Evolutionary conservation across 2,888 invertebrate species (phyloP), one percentile per base, ranked within the genome.

Genomic region (Anorthoa munda): DNA sequence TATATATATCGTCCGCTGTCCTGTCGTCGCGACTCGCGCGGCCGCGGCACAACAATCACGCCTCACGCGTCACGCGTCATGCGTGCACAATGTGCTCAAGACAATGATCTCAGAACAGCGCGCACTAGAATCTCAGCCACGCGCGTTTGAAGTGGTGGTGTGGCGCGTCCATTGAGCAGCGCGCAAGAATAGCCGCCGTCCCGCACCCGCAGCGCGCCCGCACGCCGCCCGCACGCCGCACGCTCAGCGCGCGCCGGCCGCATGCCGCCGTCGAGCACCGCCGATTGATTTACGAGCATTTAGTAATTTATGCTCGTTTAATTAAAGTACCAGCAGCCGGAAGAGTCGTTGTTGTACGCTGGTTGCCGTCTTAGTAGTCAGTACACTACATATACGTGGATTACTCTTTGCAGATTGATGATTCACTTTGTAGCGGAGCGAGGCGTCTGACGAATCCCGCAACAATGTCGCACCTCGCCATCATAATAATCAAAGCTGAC

Each of bases 301-400:
- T 71, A 77, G 89, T 95, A 92, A 95, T 95, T 94, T 94, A 94
- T 94, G 93, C 90, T 81, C 90, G 94, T 94, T 94, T 95, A 95
- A 95, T 95, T 95, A 94, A 95, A 95, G 95, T 93, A 92, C 90
- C 90, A 90, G 90, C 90, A 93, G 94, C 92, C 94, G 94, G 95
- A 95, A 95, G 93, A 91, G 72, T 82, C 68, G 83, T 61, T 75
- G 79, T 74, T 69, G 85, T 80, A 74, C 79, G 78, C 64, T 65
- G 79, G 55, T 61, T 79, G 77, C 66, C 66, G 79, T 67, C 70
- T 64, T 63, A 39, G 65, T 31, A 31, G 31, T 31, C 31, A 31
- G 65, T 67, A 65, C 70, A 74, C 70, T 78, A 31, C 31, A 31
- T 31, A 67, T 72, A 82, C 80, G 82, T 67, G 77, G 80, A 74